Evolutionary conservation across 2,888 invertebrate genomes (phyloP).

Genomic region (Dasysyrphus tricinctus): DNA sequence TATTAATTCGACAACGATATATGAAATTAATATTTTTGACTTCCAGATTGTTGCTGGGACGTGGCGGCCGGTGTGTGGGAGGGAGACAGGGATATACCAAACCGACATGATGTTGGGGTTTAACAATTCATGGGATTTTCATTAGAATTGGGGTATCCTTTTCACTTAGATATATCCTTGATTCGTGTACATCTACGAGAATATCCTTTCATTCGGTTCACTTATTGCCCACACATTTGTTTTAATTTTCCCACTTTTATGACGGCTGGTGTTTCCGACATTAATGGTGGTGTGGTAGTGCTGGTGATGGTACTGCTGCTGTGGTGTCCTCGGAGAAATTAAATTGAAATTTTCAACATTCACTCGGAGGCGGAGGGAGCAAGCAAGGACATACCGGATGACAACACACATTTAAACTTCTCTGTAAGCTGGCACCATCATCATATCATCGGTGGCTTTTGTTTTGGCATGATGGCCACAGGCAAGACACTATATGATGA

Average conservation of each 20-base stretch:
- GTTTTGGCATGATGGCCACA: slow-evolving; percentile 32
- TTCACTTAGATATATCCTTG: slow-evolving; percentile 24
- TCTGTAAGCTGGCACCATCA: slow-evolving; percentile 11
- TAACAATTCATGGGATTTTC: slow-evolving; percentile 64
- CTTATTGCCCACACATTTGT: slow-evolving; percentile 55
- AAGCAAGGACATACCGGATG: slow-evolving; percentile 34
- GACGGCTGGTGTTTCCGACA: slow-evolving; percentile 59
- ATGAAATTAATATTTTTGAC: slow-evolving; percentile 59
- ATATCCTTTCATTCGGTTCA: slow-evolving; percentile 37
- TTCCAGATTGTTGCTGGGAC: neutral
- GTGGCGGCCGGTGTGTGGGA: neutral
- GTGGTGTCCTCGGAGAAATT: slow-evolving; percentile 62
- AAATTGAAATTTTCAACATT: slow-evolving; percentile 58
- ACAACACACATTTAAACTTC: slow-evolving; percentile 38
- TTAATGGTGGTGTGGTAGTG: slow-evolving; percentile 9
- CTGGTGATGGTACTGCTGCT: neutral
- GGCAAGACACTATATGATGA: slow-evolving; percentile 40
- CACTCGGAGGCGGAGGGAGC: neutral
- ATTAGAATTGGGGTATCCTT: slow-evolving; percentile 33
- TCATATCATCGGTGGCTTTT: slow-evolving; percentile 31
- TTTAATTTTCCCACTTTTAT: slow-evolving; percentile 71
- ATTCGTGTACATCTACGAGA: slow-evolving; percentile 3
- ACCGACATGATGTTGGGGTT: slow-evolving; percentile 25
- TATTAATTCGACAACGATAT: slow-evolving; percentile 59
- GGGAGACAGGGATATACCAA: neutral